Evolutionary conservation across 2,888 invertebrate species (phyloP).

Genomic region (Drosophila dives): DNA sequence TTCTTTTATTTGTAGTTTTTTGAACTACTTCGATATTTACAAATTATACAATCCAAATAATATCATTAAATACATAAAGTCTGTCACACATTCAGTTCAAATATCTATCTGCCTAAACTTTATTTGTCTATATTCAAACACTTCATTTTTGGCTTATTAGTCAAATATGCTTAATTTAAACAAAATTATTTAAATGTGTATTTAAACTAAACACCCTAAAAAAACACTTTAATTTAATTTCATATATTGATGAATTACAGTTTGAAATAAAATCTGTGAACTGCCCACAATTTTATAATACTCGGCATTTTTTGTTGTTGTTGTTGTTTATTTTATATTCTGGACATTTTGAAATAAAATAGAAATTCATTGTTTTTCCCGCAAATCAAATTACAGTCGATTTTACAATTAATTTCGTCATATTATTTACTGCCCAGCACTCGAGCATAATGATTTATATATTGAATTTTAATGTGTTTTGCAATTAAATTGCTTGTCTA

Average conservation of each 20-base stretch:
- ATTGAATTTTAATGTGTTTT: slow-evolving; percentile 25
- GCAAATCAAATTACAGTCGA: slow-evolving; percentile 5
- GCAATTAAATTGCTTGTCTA: slow-evolving; percentile 16
- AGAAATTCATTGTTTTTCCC: background rate
- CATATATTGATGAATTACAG: background rate
- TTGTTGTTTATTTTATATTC: background rate
- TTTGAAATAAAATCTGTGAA: background rate
- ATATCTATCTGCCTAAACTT: background rate
- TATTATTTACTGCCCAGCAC: slow-evolving; percentile 7
- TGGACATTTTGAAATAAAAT: background rate
- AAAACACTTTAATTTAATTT: background rate
- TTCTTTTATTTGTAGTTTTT: background rate
- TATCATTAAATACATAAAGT: background rate
- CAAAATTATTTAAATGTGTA: no score
- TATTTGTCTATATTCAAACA: background rate
- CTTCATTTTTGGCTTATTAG: background rate
- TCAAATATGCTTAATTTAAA: background rate
- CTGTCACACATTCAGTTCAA: background rate
- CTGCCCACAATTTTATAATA: background rate
- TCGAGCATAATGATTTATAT: slow-evolving; percentile 34
- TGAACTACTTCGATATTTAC: background rate
- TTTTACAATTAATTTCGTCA: slow-evolving; percentile 2
- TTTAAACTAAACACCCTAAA: background rate
- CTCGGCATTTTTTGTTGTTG: background rate
- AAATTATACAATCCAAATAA: background rate